Evolutionary conservation across 2,113 vertebrate genomes (phyloP).

Genomic region (Elgaria multicarinata): DNA sequence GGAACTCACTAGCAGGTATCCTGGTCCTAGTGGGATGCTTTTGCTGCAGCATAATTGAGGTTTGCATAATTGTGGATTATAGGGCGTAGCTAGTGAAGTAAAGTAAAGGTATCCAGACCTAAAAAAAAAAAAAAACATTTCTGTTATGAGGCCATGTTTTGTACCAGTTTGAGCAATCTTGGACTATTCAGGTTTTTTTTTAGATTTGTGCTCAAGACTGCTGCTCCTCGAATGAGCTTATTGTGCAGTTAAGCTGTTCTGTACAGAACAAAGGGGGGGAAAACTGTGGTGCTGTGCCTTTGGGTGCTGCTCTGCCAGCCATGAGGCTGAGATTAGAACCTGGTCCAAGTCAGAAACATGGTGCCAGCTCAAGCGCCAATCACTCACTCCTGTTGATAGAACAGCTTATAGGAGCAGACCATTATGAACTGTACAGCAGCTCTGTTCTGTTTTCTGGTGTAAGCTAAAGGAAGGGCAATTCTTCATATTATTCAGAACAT

Average conservation of each 20-base stretch:
- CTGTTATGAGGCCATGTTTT: background rate
- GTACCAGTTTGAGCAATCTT: too few relatives aligned
- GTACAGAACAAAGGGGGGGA: background rate
- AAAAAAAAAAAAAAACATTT: background rate
- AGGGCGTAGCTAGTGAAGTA: background rate
- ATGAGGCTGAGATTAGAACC: background rate
- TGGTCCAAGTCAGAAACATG: background rate
- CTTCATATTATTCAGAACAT: background rate
- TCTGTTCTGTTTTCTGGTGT: conserved; percentile 4
- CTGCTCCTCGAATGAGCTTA: background rate
- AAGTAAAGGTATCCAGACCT: background rate
- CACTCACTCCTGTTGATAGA: background rate
- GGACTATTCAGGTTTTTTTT: background rate
- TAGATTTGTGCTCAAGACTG: background rate
- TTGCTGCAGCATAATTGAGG: too few relatives aligned
- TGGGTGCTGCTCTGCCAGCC: background rate
- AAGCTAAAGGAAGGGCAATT: background rate
- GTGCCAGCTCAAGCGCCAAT: background rate
- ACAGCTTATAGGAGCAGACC: conserved; percentile 21
- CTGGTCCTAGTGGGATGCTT: background rate
- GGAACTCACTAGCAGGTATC: background rate
- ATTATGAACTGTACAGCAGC: conserved; percentile 43
- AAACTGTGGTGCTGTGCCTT: background rate
- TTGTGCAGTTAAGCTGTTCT: background rate
- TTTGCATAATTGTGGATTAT: background rate